Percentiles rank a stretch among this genome's conserved stretches.
Evolutionary conservation across 1,140 invertebrate species (phyloP).

Genomic region (Leptopilina clavipes): DNA sequence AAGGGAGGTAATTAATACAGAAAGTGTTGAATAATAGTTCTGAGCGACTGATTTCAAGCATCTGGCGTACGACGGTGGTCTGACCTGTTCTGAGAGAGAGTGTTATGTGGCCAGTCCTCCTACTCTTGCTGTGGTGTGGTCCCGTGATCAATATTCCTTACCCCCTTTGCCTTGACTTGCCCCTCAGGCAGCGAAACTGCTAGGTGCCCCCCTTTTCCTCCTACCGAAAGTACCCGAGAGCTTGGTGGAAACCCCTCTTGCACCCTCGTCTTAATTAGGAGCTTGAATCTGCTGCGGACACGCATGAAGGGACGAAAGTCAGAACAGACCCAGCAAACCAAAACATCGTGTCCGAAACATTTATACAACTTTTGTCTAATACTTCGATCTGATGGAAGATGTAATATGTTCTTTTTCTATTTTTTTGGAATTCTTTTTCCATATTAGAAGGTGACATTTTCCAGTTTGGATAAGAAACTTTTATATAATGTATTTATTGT

Average conservation of each 20-base stretch:
- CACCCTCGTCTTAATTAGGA: constrained; percentile 80
- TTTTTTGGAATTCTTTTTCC: constrained; percentile 45
- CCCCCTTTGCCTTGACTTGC: constrained; percentile 72
- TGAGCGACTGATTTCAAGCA: constrained; percentile 72
- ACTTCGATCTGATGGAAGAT: constrained; percentile 48
- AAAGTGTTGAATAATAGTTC: constrained; percentile 65
- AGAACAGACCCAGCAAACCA: constrained; percentile 63
- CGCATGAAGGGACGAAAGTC: constrained; percentile 76
- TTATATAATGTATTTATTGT: no score
- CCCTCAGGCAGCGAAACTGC: constrained; percentile 59
- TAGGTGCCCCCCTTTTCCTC: constrained; percentile 49
- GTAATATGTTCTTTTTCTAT: constrained; percentile 53
- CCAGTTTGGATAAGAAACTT: no score
- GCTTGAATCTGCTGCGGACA: constrained; percentile 81
- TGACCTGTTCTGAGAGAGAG: constrained; percentile 64
- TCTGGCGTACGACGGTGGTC: constrained; percentile 73
- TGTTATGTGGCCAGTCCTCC: constrained; percentile 65
- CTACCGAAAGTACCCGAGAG: constrained; percentile 57
- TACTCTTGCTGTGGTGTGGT: constrained; percentile 64
- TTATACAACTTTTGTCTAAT: constrained; percentile 70
- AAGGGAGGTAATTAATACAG: constrained; percentile 36
- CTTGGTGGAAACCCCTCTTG: constrained; percentile 68
- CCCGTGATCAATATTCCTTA: constrained; percentile 76
- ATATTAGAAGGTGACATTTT: constrained; percentile 43
- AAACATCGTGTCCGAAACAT: constrained; percentile 73